Evolutionary conservation across 1,140 invertebrate species (phyloP).

Genomic region (Euwallacea similis): DNA sequence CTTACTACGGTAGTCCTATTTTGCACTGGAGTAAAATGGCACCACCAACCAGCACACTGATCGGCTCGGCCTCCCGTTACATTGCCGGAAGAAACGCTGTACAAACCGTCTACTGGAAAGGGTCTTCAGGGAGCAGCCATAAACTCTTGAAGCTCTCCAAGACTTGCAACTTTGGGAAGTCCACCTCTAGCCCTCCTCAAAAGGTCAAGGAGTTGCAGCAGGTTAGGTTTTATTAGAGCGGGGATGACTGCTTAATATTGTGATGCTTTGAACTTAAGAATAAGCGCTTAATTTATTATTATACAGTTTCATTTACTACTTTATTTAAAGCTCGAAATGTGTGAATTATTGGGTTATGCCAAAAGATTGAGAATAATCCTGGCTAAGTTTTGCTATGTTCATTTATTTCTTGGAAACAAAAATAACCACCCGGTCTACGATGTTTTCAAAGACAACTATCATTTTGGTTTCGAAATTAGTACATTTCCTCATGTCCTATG

Average conservation of each 20-base stretch:
- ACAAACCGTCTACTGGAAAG: slow-evolving; percentile 72
- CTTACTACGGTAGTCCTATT: no score
- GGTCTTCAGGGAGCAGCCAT: slow-evolving; percentile 42
- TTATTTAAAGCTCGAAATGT: no score
- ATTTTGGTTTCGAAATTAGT: no score
- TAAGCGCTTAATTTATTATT: slow-evolving; percentile 6
- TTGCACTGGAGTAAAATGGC: slow-evolving; percentile 10
- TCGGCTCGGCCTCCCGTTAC: slow-evolving; percentile 66
- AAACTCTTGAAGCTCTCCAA: slow-evolving; percentile 44
- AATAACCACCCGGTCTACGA: no score
- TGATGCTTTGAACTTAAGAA: not conserved
- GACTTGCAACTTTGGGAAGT: slow-evolving; percentile 41
- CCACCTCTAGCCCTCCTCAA: slow-evolving; percentile 11
- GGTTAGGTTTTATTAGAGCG: slow-evolving; percentile 23
- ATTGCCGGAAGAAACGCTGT: slow-evolving; percentile 69
- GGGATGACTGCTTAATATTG: not conserved
- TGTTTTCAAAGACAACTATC: no score
- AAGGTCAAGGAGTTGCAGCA: slow-evolving; percentile 22
- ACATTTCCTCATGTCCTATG: no score
- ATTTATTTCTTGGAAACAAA: no score
- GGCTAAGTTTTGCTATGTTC: no score
- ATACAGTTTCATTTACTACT: not conserved
- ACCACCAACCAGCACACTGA: slow-evolving; percentile 38
- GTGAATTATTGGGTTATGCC: no score
- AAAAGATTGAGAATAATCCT: no score